Conservation (phyloP, 2,888 invertebrate genomes). For the Nebria brevicollis region DNA sequence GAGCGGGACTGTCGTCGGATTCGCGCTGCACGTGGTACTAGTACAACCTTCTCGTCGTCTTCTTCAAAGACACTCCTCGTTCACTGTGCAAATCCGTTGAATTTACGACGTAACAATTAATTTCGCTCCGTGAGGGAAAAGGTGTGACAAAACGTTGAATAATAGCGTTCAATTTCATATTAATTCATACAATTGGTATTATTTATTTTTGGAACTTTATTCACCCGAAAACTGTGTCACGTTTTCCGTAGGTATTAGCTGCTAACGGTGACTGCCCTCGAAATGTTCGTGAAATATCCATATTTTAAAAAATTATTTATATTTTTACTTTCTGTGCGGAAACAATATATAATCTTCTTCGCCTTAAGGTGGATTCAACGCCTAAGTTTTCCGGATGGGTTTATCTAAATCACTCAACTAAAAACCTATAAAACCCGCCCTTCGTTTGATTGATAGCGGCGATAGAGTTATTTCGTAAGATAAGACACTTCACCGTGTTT, state of each 20-base stretch:
- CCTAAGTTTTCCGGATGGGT: not conserved
- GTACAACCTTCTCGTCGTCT: conserved; percentile 6
- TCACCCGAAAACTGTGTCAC: not conserved
- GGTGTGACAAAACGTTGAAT: conserved; percentile 42
- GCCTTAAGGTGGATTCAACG: not conserved
- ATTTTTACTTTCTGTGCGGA: not conserved
- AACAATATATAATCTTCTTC: not conserved
- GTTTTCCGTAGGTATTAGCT: not conserved
- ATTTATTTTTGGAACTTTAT: not conserved
- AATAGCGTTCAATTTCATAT: conserved; percentile 30
- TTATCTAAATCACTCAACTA: conserved; percentile 25
- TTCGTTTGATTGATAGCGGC: conserved; percentile 27
- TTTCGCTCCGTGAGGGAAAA: conserved; percentile 25
- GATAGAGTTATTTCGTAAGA: conserved; percentile 31
- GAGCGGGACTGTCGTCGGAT: conserved; percentile 15
- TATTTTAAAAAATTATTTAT: not conserved
- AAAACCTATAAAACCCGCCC: conserved; percentile 17
- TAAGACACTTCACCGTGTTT: conserved; percentile 33
- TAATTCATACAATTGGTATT: conserved; percentile 1
- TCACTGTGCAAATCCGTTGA: not conserved
- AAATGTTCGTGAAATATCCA: not conserved
- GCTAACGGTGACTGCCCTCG: not conserved
- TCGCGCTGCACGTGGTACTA: not conserved
- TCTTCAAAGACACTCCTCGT: conserved; percentile 6
- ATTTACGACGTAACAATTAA: conserved; percentile 40